Percentiles rank a stretch among this genome's conserved stretches.
Evolutionary conservation across 2,797 vertebrate species (phyloP).

Genomic region (Notoglanidium macrostoma): DNA sequence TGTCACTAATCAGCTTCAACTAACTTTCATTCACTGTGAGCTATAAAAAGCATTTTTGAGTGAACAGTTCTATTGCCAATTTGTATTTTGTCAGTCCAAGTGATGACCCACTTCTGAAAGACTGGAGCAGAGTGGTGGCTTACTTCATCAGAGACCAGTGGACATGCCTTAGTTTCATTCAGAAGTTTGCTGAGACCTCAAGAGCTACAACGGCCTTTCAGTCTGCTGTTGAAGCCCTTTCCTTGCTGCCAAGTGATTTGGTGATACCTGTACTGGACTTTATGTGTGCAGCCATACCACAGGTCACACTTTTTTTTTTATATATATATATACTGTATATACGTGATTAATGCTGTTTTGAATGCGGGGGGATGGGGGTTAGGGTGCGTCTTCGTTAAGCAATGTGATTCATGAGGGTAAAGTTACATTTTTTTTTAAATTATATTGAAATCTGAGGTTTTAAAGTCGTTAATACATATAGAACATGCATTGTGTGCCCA

Average conservation of each 20-base stretch:
- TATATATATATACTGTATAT: too few species aligned
- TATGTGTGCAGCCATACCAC: conserved; percentile 81
- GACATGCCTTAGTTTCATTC: conserved; percentile 81
- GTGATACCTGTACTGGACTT: conserved; percentile 84
- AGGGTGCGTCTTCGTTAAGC: too few species aligned
- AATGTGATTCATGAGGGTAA: background rate
- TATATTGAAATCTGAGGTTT: background rate
- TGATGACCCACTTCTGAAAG: conserved; percentile 72
- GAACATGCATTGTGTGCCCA: background rate
- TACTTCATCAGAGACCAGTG: conserved; percentile 86
- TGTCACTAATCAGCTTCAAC: background rate
- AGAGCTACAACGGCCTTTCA: conserved; percentile 61
- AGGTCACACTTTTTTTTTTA: conserved; percentile 68
- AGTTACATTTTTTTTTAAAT: background rate
- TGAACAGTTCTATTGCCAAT: background rate
- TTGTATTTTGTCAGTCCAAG: conserved; percentile 66
- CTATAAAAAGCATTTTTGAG: background rate
- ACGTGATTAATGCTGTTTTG: too few species aligned
- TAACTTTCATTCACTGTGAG: background rate
- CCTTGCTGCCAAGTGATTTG: conserved; percentile 84
- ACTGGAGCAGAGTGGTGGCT: conserved; percentile 86
- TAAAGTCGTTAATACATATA: background rate
- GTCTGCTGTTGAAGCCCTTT: conserved; percentile 81
- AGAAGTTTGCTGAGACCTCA: conserved; percentile 62
- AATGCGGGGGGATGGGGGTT: too few species aligned